phyloP scores from a whole-genome alignment of 23 tunicate species.

The Phallusia fumigata region DNA sequence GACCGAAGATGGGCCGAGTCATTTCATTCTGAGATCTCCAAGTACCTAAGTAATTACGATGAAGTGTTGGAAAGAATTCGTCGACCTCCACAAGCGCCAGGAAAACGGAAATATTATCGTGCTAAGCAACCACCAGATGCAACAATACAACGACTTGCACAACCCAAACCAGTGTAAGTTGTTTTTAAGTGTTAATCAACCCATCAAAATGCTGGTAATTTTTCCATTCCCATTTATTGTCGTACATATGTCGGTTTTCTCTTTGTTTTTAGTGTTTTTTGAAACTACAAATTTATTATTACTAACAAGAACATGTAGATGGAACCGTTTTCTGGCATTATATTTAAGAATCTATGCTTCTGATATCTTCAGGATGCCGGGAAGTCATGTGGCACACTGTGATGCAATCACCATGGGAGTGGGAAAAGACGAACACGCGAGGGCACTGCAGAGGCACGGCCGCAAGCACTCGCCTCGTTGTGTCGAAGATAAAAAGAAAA shows the following conservation, averaged over 20 bases:
- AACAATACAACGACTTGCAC: slow-evolving; percentile 34
- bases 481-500: not conserved
- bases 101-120: not conserved
- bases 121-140: slow-evolving; percentile 37
- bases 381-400: slow-evolving; percentile 52
- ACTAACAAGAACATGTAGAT: too few species aligned
- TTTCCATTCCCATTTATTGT: too few species aligned
- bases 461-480: not conserved
- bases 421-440: slow-evolving; percentile 62
- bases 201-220: too few species aligned
- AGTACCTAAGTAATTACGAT: slow-evolving; percentile 46
- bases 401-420: slow-evolving; percentile 52
- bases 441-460: slow-evolving; percentile 35
- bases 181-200: not conserved
- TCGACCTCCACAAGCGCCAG: slow-evolving; percentile 52
- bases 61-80: slow-evolving; percentile 65
- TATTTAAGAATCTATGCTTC: too few species aligned
- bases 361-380: slow-evolving; percentile 24
- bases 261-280: too few species aligned
- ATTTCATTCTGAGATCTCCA: slow-evolving; percentile 34
- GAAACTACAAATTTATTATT: too few species aligned
- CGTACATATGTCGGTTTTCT: too few species aligned
- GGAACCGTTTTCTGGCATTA: too few species aligned
- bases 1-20: slow-evolving; percentile 60
- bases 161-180: slow-evolving; percentile 64